Conservation (phyloP, 2,113 vertebrate genomes). For the Podocnemis expansa region DNA sequence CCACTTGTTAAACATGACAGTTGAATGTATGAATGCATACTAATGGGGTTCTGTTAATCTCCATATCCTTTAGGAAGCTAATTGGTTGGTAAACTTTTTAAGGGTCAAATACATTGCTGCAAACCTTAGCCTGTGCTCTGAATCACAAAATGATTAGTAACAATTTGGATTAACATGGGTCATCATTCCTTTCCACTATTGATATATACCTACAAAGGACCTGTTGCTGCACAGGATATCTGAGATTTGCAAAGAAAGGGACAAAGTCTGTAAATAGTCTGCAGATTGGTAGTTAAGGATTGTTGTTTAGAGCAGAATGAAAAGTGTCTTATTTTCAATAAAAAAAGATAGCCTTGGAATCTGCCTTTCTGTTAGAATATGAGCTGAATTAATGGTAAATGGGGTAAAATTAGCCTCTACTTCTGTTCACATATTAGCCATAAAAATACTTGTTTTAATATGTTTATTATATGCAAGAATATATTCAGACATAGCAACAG, state of each 20-base stretch:
- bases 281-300: neutral
- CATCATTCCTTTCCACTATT: neutral
- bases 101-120: slow-evolving; percentile 23
- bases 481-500: neutral
- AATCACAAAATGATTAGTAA: slow-evolving; percentile 4
- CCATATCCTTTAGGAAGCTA: slow-evolving; percentile 33
- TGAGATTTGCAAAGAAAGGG: slow-evolving; percentile 27
- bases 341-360: neutral
- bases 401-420: neutral
- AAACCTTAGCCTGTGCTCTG: slow-evolving; percentile 5
- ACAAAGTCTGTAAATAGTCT: slow-evolving; percentile 36
- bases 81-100: slow-evolving; percentile 36
- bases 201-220: neutral
- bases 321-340: neutral
- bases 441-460: neutral
- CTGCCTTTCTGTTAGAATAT: neutral
- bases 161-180: neutral
- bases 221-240: neutral
- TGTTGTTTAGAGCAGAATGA: neutral
- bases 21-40: neutral
- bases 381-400: neutral
- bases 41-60: slow-evolving; percentile 26
- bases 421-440: neutral
- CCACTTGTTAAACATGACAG: slow-evolving; percentile 1
- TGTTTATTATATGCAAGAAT: neutral